A percentile compares a stretch with the other conserved stretches of the same genome.
Evolutionary conservation across 2,797 vertebrate species (phyloP).

Genomic region (Notamacropus eugenii): DNA sequence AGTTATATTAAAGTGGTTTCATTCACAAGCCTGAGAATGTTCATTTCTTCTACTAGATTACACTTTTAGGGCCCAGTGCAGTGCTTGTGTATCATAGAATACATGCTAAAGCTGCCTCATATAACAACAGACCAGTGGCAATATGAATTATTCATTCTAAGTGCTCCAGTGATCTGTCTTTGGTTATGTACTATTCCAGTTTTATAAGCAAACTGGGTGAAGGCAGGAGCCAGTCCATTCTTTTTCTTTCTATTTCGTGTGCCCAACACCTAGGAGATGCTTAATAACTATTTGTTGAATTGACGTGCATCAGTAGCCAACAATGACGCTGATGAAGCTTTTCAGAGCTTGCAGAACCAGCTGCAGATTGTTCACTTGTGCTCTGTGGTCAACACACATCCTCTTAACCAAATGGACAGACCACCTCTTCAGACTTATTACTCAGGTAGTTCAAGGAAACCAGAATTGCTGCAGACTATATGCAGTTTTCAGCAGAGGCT

Average conservation of each 20-base stretch:
- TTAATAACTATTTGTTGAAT: neutral
- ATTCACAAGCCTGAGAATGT: neutral
- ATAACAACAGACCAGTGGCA: neutral
- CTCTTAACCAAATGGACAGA: neutral
- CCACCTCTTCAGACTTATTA: neutral
- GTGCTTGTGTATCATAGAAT: neutral
- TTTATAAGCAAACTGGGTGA: neutral
- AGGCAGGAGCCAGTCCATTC: neutral
- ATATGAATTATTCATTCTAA: neutral
- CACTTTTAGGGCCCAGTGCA: neutral
- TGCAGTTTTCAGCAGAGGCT: neutral
- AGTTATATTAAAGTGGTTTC: conserved; percentile 23
- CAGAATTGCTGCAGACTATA: neutral
- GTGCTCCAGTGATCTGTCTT: neutral
- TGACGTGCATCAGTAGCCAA: neutral
- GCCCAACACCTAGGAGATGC: neutral
- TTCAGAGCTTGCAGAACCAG: neutral
- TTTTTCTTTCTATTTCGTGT: neutral
- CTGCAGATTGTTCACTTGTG: neutral
- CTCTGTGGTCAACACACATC: neutral
- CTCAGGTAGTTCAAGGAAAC: conserved; percentile 12
- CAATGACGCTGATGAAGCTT: neutral
- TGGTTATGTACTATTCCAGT: neutral
- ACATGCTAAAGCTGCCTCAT: neutral
- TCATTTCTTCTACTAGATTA: neutral